These are phyloP conservation scores for Periophthalmodon schlosseri DNA, from an alignment of 2,113 vertebrate species.

Conservation along the genomic window DNA sequence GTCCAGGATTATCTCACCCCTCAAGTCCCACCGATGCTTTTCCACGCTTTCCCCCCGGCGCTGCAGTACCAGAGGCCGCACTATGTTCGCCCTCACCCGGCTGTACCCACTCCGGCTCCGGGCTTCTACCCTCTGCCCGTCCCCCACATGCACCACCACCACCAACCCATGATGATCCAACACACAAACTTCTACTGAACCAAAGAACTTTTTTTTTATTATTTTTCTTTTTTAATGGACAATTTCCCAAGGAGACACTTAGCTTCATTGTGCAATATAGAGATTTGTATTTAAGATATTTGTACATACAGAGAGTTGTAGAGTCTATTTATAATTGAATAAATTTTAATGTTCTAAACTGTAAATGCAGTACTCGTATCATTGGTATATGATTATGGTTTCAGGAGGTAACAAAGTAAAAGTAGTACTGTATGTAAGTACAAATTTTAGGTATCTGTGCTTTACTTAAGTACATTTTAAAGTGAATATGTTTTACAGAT, in stretches of 20 bases:
- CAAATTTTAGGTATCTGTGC: no score
- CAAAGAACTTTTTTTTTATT: neutral
- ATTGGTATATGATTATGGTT: neutral
- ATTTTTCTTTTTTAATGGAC: no score
- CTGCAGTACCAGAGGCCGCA: conserved; percentile 62
- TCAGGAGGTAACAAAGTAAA: no score
- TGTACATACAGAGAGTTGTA: conserved; percentile 45
- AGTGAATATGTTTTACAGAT: no score
- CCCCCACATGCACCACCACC: conserved; percentile 41
- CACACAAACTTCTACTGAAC: conserved; percentile 62
- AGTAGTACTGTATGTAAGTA: no score
- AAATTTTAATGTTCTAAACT: conserved; percentile 50
- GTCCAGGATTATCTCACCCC: conserved; percentile 79
- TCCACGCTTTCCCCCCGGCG: conserved; percentile 42
- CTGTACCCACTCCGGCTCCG: conserved; percentile 1
- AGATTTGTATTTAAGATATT: conserved; percentile 34
- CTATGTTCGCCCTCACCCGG: conserved; percentile 40
- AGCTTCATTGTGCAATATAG: conserved; percentile 32
- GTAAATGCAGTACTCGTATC: neutral
- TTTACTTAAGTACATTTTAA: no score
- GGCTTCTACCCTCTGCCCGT: conserved; percentile 45
- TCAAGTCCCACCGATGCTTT: conserved; percentile 35
- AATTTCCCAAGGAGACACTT: conserved; percentile 35
- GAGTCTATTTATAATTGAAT: conserved; percentile 70
- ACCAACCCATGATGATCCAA: conserved; percentile 26